Base-by-base conservation (phyloP, 2,113 vertebrate genomes). In the Saguinus imperator region DNA sequence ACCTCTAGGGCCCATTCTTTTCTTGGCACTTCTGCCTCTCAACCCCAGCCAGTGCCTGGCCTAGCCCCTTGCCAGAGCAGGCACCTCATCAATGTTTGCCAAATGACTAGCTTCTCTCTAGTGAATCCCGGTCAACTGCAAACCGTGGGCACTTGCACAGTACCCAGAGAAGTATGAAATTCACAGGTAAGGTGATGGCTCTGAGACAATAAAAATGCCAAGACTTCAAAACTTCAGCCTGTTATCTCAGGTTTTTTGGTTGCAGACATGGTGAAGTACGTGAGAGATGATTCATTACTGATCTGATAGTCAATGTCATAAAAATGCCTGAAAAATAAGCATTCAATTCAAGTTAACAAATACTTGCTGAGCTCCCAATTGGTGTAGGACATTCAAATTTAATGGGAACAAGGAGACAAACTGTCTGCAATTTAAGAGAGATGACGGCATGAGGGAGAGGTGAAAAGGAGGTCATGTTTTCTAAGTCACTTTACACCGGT, bases 281-380 rank as follows among this genome's bases (percentile, higher is more conserved):
- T 43, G 50, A 86, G 80, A 84, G 50, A 94, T 35, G 77, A 83
- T 58, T 92, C 43, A 80, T 50, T 76, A 83, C 70, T 91, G 43
- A 52, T 95, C 66, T 89, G 82, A 96, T 23, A 64, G 66, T 76
- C 80, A 94, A 25, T 32, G 61, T 68, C 40, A 85, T 84, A 84
- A 76, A 95, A 76, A 85, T 13, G 29, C 37, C 72, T 61, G 68
- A 92, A 92, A 97, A 96, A 87, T 32, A 93, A 92, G 50, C 58
- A 80, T 94, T 94, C 76, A 37, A n/a, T 58, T 87, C 57, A 17
- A 93, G 87, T 88, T 58, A 88, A 93, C 92, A 94, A 90, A 76
- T 90, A 95, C 89, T 52, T 94, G 72, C 80, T 14, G 35, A 92
- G 77, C 77, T 94, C 40, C 48, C 48, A 70, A 61, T 25, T 84